Evolutionary conservation across 2,113 vertebrate species (phyloP), one percentile per base, ranked within the genome.

Genomic region (Butorides virescens): DNA sequence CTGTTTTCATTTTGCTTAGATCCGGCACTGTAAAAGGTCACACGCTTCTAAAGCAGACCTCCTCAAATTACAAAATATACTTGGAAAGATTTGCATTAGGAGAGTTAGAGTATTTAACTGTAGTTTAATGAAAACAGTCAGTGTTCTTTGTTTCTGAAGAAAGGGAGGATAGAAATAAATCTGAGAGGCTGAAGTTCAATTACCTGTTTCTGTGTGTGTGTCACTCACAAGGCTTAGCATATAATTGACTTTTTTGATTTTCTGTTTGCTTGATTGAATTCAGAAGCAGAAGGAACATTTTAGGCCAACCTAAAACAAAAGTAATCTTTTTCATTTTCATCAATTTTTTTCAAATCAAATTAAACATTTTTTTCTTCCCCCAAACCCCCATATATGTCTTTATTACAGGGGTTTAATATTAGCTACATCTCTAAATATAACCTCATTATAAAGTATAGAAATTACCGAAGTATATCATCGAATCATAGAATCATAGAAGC

Each of bases 1-100:
- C 34, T 80, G 68, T 83, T 95, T 96, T 89, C 71, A 53, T 91
- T 94, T 96, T 90, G 76, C 92, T 91, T 72, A 70, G 73, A 90
- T 94, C 42, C 8, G 18, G 47, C 52, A 7, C 65, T 88, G 52
- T 46, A 63, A 96, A 97, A 96, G 88, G 90, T 97, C 94, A 93
- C 49, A 61, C 14, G 6, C 39, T 87, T 75, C 68, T 79, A 74
- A 78, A 78, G 66, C 39, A 93, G 89, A 67, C 49, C 78, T 73
- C 25, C 44, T 76, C 37, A 73, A 82, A 89, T 72, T 87, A 77
- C 47, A 82, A 90, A 93, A 95, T 27, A 56, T 26, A 76, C 75
- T 91, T 63, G 32, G 65, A 85, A 93, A 91, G 55, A 74, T 87
- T 87, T 94, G 44, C 50, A 65, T 92, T 73, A 78, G 52, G 44